phyloP scores from a whole-genome alignment of 2,113 vertebrate species.

The Toxotes chatareus region DNA sequence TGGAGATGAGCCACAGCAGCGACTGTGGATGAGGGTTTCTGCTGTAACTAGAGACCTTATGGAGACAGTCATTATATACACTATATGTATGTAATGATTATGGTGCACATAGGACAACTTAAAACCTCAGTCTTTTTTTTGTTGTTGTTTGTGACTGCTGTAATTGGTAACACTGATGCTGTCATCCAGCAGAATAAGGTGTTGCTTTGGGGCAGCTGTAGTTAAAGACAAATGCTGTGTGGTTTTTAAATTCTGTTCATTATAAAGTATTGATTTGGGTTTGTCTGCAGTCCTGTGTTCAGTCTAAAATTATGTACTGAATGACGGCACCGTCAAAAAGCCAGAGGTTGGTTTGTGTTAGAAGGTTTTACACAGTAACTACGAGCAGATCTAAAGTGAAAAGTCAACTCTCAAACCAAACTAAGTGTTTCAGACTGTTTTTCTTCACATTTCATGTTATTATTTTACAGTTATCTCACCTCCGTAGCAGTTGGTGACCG shows the following conservation, averaged over 20 bases:
- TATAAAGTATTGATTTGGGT: background rate
- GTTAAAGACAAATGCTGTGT: background rate
- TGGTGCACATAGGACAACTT: no score
- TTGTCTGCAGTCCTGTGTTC: background rate
- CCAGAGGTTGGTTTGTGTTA: no score
- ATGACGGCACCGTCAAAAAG: background rate
- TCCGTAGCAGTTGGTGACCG: constrained; percentile 68
- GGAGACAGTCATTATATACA: background rate
- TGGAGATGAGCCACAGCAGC: constrained; percentile 9
- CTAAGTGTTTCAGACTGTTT: no score
- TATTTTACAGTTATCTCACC: background rate
- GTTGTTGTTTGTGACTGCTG: no score
- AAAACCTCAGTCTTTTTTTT: no score
- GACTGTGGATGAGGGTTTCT: background rate
- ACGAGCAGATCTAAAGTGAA: no score
- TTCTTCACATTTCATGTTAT: background rate
- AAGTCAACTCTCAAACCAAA: no score
- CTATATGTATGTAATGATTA: no score
- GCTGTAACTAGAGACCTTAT: background rate
- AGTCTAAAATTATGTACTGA: background rate
- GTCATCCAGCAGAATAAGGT: no score
- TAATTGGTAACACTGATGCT: no score
- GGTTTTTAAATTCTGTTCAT: background rate
- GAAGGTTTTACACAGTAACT: no score
- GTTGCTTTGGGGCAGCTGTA: no score